phyloP scores from a whole-genome alignment of 2,797 vertebrate species.

The Hephaestus fuliginosus region DNA sequence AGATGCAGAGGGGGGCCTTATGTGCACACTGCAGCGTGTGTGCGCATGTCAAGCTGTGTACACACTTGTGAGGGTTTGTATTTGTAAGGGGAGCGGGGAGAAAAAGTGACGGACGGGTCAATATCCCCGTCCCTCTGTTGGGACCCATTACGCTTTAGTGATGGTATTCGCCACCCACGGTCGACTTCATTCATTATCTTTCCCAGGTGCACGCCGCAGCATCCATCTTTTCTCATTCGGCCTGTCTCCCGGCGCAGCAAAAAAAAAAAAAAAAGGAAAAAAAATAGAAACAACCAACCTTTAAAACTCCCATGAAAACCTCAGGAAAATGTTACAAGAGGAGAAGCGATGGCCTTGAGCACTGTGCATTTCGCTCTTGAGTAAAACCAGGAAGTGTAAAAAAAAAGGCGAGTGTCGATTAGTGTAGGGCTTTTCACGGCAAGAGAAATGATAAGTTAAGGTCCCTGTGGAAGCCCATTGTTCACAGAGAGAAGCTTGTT shows the following conservation, averaged over 20 bases:
- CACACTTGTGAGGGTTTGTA: slow-evolving; percentile 60
- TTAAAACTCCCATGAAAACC: slow-evolving; percentile 59
- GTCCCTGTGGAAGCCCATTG: slow-evolving; percentile 21
- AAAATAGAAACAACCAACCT: slow-evolving; percentile 17
- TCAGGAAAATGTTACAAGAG: slow-evolving; percentile 44
- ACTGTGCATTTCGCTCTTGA: slow-evolving; percentile 23
- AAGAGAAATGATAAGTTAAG: slow-evolving; percentile 25
- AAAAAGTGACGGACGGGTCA: slow-evolving; percentile 79
- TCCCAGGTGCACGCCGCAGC: slow-evolving; percentile 71
- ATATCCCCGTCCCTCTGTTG: slow-evolving; percentile 78
- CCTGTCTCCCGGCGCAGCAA: slow-evolving; percentile 60
- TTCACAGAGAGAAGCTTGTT: slow-evolving; percentile 29
- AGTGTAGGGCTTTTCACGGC: slow-evolving; percentile 16
- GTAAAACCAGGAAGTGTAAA: slow-evolving; percentile 33
- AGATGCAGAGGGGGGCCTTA: slow-evolving; percentile 13
- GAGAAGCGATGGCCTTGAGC: slow-evolving; percentile 18
- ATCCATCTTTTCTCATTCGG: slow-evolving; percentile 78
- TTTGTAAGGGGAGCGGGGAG: slow-evolving; percentile 40
- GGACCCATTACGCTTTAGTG: slow-evolving; percentile 82
- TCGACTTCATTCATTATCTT: slow-evolving; percentile 86
- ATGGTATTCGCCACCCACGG: slow-evolving; percentile 82
- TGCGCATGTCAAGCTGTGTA: slow-evolving; percentile 38
- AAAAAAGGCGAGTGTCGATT: slow-evolving; percentile 8
- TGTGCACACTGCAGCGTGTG: slow-evolving; percentile 34
- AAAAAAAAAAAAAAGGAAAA: slow-evolving; percentile 14